Evolutionary conservation across 2,888 invertebrate genomes (phyloP).

Genomic region (Mellilla xanthometata): DNA sequence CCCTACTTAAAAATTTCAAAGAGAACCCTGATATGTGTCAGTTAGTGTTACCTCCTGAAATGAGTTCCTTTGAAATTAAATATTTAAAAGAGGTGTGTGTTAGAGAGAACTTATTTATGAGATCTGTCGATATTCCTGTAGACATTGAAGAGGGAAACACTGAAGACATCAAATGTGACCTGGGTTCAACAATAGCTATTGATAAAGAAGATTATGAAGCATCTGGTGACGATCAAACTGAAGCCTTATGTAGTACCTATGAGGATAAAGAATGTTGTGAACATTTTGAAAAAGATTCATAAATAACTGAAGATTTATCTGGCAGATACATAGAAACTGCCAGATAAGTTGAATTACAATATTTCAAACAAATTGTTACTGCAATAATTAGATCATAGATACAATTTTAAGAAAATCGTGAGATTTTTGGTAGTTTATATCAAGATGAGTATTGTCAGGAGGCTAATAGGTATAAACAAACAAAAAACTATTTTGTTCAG

Average conservation of each 20-base stretch:
- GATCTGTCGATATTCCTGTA: constrained; percentile 37
- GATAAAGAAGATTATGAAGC: constrained; percentile 21
- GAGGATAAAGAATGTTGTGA: background rate
- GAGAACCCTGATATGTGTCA: constrained; percentile 62
- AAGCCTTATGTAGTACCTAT: background rate
- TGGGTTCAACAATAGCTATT: constrained; percentile 5
- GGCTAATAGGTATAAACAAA: no score
- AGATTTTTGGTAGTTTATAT: no score
- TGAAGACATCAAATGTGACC: background rate
- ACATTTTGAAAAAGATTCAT: background rate
- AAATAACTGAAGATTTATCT: no score
- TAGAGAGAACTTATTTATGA: constrained; percentile 68
- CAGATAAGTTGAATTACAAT: no score
- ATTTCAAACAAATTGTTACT: no score
- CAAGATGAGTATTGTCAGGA: no score
- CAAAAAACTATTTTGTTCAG: no score
- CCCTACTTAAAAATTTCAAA: constrained; percentile 71
- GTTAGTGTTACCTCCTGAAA: constrained; percentile 70
- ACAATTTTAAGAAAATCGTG: no score
- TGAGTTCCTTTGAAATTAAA: constrained; percentile 68
- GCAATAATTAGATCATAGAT: no score
- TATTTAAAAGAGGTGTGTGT: constrained; percentile 72
- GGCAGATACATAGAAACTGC: no score
- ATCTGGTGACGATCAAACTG: constrained; percentile 6
- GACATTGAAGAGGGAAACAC: constrained; percentile 10